These are phyloP conservation scores for Arrhamphus sclerolepis DNA, from an alignment of 2,797 vertebrate species.

Conservation along the genomic window DNA sequence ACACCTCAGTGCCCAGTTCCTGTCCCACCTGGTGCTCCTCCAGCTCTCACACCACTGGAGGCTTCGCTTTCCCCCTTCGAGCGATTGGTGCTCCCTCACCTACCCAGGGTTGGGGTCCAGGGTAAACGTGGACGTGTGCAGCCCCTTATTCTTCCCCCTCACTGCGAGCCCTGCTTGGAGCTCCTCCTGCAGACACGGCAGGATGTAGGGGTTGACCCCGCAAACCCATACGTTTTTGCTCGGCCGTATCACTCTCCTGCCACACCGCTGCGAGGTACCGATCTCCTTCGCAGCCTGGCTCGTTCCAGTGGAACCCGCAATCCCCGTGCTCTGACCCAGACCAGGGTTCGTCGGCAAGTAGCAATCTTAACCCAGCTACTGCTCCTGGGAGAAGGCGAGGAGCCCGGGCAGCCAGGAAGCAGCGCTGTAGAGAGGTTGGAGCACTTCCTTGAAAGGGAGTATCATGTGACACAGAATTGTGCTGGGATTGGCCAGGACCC, in stretches of 20 bases:
- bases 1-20: slow-evolving; percentile 75
- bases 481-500: slow-evolving; percentile 83
- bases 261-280: slow-evolving; percentile 83
- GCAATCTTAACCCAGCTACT: slow-evolving; percentile 84
- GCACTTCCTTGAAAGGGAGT: slow-evolving; percentile 83
- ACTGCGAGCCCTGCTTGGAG: slow-evolving; percentile 83
- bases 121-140: slow-evolving; percentile 83
- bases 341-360: slow-evolving; percentile 82
- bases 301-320: slow-evolving; percentile 83
- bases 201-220: slow-evolving; percentile 81
- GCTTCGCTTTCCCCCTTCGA: slow-evolving; percentile 85
- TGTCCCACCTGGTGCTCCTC: slow-evolving; percentile 67
- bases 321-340: slow-evolving; percentile 82
- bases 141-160: slow-evolving; percentile 84
- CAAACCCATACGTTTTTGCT: slow-evolving; percentile 82
- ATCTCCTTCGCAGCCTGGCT: slow-evolving; percentile 82
- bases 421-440: slow-evolving; percentile 78
- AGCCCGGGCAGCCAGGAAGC: slow-evolving; percentile 69
- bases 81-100: slow-evolving; percentile 81
- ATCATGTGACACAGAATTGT: slow-evolving; percentile 84
- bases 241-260: slow-evolving; percentile 84
- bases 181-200: slow-evolving; percentile 82
- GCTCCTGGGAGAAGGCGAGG: slow-evolving; percentile 83
- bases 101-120: slow-evolving; percentile 81
- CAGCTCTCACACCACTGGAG: slow-evolving; percentile 80